Evolutionary conservation across 2,113 vertebrate species (phyloP), one percentile per base, ranked within the genome.

Genomic region (Corvus moneduloides): DNA sequence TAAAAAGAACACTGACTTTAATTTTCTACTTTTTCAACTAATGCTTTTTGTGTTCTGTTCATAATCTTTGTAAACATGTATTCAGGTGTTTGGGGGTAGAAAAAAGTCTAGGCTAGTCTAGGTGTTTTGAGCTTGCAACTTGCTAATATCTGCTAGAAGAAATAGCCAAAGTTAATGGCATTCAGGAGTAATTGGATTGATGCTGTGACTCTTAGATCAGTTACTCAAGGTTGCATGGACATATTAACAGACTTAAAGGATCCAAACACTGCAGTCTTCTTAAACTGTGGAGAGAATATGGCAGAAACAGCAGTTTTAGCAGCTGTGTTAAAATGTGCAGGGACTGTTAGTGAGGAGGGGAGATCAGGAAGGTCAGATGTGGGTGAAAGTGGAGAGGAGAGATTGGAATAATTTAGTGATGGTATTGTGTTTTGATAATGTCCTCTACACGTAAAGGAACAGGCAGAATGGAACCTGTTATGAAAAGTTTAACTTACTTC

Each of bases 61-160:
- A 4, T 66, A 14, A 4, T 63, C 43, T 32, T 48, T 51, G 22
- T 68, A 39, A 91, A 35, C 3, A 30, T 1, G 1, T 14, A 4
- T 26, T 54, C 0, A 1, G 41, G 24, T 75, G 9, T 27, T 62
- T 32, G 7, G 15, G 14, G 6, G 10, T 16, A 6, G 12, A 9
- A 28, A 13, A 52, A 33, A 3, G 15, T 33, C 33, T 46, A 11
- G 14, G 24, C 11, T 72, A 48, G 22, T 41, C 32, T 27, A 23
- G 13, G 11, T 78, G 10, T 16, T 73, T 69, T n/a, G 44, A 32
- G 28, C 20, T 85, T 67, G 61, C 6, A 37, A 3, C 16, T 24
- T 61, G 21, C 22, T 85, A 5, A 13, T 22, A 9, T 39, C 24
- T 64, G 10, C 52, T 58, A 11, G 35, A 67, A 72, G 35, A 73